Evolutionary conservation across 2,888 invertebrate species (phyloP), one percentile per base, ranked within the genome.

Genomic region (Eupithecia abbreviata): DNA sequence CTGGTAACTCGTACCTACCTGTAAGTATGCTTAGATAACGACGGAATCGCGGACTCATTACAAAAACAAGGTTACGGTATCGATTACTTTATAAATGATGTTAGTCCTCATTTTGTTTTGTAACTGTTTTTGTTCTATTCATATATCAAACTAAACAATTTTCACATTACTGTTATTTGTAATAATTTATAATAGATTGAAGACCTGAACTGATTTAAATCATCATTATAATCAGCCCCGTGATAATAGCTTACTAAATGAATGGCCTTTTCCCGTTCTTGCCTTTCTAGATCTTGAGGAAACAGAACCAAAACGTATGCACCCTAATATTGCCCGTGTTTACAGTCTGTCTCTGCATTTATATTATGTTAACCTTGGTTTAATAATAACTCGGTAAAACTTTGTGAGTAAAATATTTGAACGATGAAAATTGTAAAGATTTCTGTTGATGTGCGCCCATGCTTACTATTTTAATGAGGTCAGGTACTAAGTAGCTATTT

Each of bases 401-500:
- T 74, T 4, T 66, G 55, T 3, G 68, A 58, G 62, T 76, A 75
- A 73, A 47, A 71, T 79, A 80, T 80, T 77, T 76, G 10, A 71
- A 68, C 81, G 79, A 81, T 42, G 78, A 77, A 81, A 81, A 81
- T 82, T 71, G 71, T 77, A 73, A 65, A 77, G 78, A 72, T 80
- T 79, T 79, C 80, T 83, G 77, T 81, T 77, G 74, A 79, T 82
- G 82, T 82, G 83, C 81, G 80, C 81, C 79, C 80, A 80, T 83
- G 80, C 82, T 76, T 76, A 83, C 84, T 81, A 86, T 85, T 86
- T 87, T 84, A 86, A 86, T 85, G 83, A 85, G 82, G 74, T 78
- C 76, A 77, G 72, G 72, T 55, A 78, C 74, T 82, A 79, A 62
- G 0, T n/a, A 58, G 9, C 2, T 62, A 30, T 62, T 18, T 62